These are phyloP conservation scores for Leucophora obtusa DNA, from an alignment of 2,888 invertebrate genomes.

Conservation along the genomic window DNA sequence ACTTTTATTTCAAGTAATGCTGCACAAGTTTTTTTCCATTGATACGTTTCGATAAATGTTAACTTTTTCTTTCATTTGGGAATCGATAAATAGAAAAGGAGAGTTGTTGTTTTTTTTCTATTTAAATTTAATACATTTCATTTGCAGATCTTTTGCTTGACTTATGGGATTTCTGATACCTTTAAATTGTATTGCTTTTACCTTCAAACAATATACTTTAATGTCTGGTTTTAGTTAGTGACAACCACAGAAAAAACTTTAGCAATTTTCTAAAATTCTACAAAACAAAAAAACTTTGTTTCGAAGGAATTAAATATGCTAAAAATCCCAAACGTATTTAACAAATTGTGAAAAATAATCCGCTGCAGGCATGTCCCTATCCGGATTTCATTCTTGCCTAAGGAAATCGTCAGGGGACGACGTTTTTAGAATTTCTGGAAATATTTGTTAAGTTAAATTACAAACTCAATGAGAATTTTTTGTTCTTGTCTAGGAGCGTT, in stretches of 20 bases:
- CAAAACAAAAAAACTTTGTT: neutral
- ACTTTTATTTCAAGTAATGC: neutral
- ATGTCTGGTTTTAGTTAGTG: neutral
- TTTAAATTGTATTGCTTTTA: neutral
- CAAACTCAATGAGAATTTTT: too few species aligned
- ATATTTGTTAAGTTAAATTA: too few species aligned
- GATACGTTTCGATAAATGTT: neutral
- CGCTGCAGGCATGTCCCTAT: too few species aligned
- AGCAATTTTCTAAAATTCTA: neutral
- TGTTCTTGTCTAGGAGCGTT: too few species aligned
- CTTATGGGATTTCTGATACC: constrained; percentile 3
- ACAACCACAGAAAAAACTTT: neutral
- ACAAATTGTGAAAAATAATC: too few species aligned
- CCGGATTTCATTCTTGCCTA: too few species aligned
- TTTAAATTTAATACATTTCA: neutral
- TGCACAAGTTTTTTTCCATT: neutral
- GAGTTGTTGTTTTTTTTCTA: neutral
- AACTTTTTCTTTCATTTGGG: neutral
- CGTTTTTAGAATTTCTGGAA: too few species aligned
- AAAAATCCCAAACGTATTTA: too few species aligned
- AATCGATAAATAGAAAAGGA: neutral
- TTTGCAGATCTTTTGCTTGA: neutral
- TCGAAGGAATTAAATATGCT: too few species aligned
- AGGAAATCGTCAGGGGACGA: too few species aligned
- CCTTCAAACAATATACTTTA: neutral